Evolutionary conservation across 1,140 invertebrate species (phyloP), one percentile per base, ranked within the genome.

Genomic region (Halotydeus destructor): DNA sequence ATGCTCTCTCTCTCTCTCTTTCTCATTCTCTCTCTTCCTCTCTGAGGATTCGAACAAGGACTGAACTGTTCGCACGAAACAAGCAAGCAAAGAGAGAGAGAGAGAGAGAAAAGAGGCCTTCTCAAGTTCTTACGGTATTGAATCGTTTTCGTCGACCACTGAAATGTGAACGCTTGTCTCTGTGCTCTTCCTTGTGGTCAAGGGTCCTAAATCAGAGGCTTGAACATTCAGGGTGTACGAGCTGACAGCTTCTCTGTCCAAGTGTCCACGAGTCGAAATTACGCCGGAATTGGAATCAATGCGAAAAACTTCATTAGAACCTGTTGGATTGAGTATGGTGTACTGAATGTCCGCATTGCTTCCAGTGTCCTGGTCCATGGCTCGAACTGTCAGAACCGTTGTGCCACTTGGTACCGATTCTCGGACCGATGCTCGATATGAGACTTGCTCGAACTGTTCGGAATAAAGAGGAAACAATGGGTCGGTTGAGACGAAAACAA

Each of bases 71-170:
- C n/a, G n/a, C n/a, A n/a, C n/a, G n/a, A n/a, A n/a, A n/a, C n/a
- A n/a, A n/a, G n/a, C n/a, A n/a, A n/a, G n/a, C n/a, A n/a, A n/a
- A n/a, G n/a, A n/a, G n/a, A n/a, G n/a, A n/a, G n/a, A n/a, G n/a
- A n/a, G n/a, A n/a, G n/a, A n/a, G n/a, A n/a, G n/a, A n/a, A n/a
- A n/a, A n/a, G n/a, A n/a, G n/a, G n/a, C n/a, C n/a, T n/a, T n/a
- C n/a, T n/a, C n/a, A n/a, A n/a, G n/a, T n/a, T n/a, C n/a, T n/a
- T n/a, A n/a, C n/a, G n/a, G n/a, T n/a, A n/a, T n/a, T n/a, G n/a
- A 93, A 63, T 97, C 91, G 58, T 97, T 97, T 52, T 89, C 85
- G 55, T 96, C 89, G 4, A 79, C 55, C 0, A 96, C 69, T 32
- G 72, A 74, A 0, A 96, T 72, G 35, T 81, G 67, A 3, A 94